Evolutionary conservation across 2,888 invertebrate genomes (phyloP), one percentile per base, ranked within the genome.

Genomic region (Drosophila robusta): DNA sequence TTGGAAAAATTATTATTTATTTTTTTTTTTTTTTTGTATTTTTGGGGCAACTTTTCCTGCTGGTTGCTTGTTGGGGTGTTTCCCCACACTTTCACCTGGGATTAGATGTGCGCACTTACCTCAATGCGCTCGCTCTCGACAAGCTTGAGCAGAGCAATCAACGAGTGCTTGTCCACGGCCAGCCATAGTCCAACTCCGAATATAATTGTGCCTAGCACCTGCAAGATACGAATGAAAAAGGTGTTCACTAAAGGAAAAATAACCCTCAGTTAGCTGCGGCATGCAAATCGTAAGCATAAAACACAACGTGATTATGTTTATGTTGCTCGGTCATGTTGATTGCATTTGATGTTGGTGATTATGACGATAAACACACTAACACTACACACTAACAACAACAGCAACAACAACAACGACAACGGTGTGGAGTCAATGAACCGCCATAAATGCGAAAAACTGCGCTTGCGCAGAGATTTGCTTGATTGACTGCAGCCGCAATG

Each of bases 121-220:
- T 93, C 92, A 74, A 94, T 90, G 74, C 93, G 93, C 85, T 94
- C 94, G 79, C 92, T 93, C 69, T 94, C 94, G 41, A 94, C 94
- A 79, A 94, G 92, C 89, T 94, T 94, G 63, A 94, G 93, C 51
- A 95, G 91, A 66, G 94, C 93, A 78, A 95, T 93, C 88, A 95
- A 93, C 22, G 95, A 95, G 81, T 93, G 94, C 91, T 94, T 95
- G 92, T 95, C 95, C 54, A 94, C 93, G 34, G 94, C 94, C 38
- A 95, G 90, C 95, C 95, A 95, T 91, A 95, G 94, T 89, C 95
- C 95, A 62, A 95, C 93, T 34, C 94, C 94, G 70, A 95, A 91
- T 55, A 95, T 93, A 66, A 94, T 93, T 67, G 94, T 94, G 61
- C 95, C 95, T 63, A 94, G 89, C 70, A 92, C 86, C 92, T 92